Conservation (phyloP, 1,140 invertebrate species). For the Meloidogyne chitwoodi region DNA sequence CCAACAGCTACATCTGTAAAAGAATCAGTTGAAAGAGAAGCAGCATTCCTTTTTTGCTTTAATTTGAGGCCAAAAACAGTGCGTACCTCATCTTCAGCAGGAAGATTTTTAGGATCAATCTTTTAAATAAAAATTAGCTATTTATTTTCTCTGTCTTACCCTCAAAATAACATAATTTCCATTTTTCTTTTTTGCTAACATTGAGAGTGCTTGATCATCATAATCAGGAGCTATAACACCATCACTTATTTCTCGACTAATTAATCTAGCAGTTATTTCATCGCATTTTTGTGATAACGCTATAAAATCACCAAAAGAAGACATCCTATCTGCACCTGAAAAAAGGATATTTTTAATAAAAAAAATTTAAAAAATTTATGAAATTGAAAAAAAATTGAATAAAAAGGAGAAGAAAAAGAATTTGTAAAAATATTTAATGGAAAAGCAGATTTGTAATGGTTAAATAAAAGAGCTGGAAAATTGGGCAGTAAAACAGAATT, state of each 20-base stretch:
- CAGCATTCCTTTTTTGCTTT: conserved; percentile 87
- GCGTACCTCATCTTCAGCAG: conserved; percentile 75
- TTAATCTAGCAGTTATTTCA: conserved; percentile 73
- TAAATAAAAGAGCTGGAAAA: too few relatives aligned
- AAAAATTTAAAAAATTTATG: neutral
- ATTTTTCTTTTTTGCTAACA: conserved; percentile 91
- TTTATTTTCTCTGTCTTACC: conserved; percentile 58
- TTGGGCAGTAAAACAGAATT: too few relatives aligned
- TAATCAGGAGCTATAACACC: conserved; percentile 92
- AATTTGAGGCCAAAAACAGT: conserved; percentile 84
- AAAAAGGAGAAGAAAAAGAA: neutral
- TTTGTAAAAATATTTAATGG: neutral
- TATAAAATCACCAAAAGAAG: conserved; percentile 95
- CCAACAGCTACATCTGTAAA: conserved; percentile 73
- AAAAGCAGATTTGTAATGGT: neutral
- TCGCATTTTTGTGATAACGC: conserved; percentile 89
- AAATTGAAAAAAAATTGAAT: neutral
- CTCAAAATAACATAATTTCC: conserved; percentile 85
- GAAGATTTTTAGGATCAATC: conserved; percentile 83
- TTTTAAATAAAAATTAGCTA: conserved; percentile 59
- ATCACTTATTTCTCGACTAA: conserved; percentile 80
- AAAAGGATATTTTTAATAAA: neutral
- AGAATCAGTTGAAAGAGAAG: conserved; percentile 72
- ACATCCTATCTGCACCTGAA: conserved; percentile 91
- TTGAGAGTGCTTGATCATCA: conserved; percentile 73